These are phyloP conservation scores for Oscarella lobularis DNA, from an alignment of 37 sponge, comb jelly and placozoan genomes.

Conservation along the genomic window DNA sequence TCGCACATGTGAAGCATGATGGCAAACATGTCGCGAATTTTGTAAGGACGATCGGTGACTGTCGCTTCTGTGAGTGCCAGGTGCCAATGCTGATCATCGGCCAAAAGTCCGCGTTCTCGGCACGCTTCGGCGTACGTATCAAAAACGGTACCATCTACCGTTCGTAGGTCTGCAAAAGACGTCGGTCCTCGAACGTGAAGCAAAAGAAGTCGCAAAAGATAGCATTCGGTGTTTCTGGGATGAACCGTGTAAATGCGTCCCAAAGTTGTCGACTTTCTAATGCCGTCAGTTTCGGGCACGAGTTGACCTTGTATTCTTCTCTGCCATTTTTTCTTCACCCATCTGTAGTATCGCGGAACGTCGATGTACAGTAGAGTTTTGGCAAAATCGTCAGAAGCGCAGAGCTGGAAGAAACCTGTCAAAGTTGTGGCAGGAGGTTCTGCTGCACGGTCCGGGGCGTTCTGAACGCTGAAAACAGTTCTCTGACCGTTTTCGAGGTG, in stretches of 20 bases:
- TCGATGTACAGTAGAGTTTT: slow-evolving; percentile 10
- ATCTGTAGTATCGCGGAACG: slow-evolving; percentile 18
- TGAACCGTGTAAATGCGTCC: slow-evolving; percentile 19
- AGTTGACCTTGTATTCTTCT: slow-evolving; percentile 19
- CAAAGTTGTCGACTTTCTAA: slow-evolving; percentile 10
- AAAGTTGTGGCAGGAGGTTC: slow-evolving; percentile 14
- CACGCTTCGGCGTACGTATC: background rate
- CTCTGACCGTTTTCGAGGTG: no score
- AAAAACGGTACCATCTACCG: background rate
- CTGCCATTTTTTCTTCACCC: slow-evolving; percentile 17
- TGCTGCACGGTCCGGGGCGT: background rate
- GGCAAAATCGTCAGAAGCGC: slow-evolving; percentile 25
- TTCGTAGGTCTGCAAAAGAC: background rate
- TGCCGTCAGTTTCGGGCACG: slow-evolving; percentile 5
- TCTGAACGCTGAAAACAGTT: slow-evolving; percentile 23
- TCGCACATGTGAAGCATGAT: slow-evolving; percentile 15
- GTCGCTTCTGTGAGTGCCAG: background rate
- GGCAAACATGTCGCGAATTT: slow-evolving; percentile 19
- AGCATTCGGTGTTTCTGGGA: background rate
- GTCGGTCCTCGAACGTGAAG: background rate
- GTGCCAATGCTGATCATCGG: slow-evolving; percentile 5
- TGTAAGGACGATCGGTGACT: background rate
- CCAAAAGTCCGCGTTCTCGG: background rate
- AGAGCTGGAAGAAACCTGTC: slow-evolving; percentile 18
- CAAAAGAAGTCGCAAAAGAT: background rate